phyloP scores from a whole-genome alignment of 2,888 invertebrate genomes.

The Cistogaster globosa region DNA sequence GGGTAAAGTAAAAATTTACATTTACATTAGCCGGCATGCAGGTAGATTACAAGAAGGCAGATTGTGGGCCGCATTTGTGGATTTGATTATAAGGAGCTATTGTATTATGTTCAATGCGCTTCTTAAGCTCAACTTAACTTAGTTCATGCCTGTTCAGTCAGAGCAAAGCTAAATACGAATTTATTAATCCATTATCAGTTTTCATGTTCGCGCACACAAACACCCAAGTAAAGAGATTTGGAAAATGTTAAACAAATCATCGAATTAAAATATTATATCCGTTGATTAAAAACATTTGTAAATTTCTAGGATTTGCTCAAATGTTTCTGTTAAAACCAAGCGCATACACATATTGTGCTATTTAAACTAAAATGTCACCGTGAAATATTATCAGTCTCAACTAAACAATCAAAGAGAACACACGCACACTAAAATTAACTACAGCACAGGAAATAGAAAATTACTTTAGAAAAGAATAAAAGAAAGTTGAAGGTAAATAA shows the following conservation, averaged over 20 bases:
- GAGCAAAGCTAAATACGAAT: conserved; percentile 17
- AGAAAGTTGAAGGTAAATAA: conserved; percentile 76
- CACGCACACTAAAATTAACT: not conserved
- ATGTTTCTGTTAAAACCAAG: not conserved
- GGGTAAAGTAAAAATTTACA: conserved; percentile 18
- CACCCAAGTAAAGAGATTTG: conserved; percentile 24
- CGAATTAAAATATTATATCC: conserved; percentile 47
- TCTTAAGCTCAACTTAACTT: conserved; percentile 33
- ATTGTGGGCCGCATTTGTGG: conserved; percentile 58
- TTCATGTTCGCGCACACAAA: conserved; percentile 8
- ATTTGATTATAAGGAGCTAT: conserved; percentile 22
- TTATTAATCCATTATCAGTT: conserved; percentile 47
- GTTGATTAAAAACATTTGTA: conserved; percentile 65
- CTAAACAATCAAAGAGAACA: conserved; percentile 33
- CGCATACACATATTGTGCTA: not conserved
- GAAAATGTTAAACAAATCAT: conserved; percentile 42
- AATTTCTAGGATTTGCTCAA: conserved; percentile 43
- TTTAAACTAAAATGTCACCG: conserved; percentile 12
- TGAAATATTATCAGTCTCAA: conserved; percentile 61
- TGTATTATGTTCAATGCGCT: not conserved
- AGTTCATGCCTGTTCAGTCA: conserved; percentile 1
- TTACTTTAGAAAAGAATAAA: not conserved
- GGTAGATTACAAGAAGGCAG: conserved; percentile 55
- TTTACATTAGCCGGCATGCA: conserved; percentile 27
- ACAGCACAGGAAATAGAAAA: not conserved